These are phyloP conservation scores for Pseudeuparius sepicola DNA, from an alignment of 2,888 invertebrate species.

Conservation along the genomic window DNA sequence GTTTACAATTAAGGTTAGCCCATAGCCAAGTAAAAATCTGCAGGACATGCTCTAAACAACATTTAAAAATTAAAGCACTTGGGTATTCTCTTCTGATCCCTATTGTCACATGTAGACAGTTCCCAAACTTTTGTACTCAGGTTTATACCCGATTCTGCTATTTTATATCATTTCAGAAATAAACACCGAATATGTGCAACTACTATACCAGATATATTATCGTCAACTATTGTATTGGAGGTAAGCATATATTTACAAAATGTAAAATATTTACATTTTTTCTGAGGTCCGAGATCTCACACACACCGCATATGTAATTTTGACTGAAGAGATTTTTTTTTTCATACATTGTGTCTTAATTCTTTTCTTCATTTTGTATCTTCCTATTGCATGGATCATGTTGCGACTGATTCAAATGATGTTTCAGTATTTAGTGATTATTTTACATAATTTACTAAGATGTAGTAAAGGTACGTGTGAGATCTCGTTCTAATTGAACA, in stretches of 20 bases:
- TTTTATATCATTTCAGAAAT: conserved; percentile 33
- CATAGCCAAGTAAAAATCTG: conserved; percentile 40
- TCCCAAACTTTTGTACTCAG: conserved; percentile 38
- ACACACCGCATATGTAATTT: too few species aligned
- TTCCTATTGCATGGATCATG: too few species aligned
- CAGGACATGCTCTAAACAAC: conserved; percentile 37
- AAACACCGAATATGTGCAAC: conserved; percentile 37
- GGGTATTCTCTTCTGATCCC: conserved; percentile 39
- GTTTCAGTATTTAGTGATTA: too few species aligned
- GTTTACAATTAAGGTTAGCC: conserved; percentile 20
- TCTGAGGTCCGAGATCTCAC: conserved; percentile 4
- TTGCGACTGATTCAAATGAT: too few species aligned
- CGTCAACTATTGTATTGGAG: conserved; percentile 38
- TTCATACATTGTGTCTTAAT: too few species aligned
- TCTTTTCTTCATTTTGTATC: too few species aligned
- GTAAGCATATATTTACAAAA: conserved; percentile 35
- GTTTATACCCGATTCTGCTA: conserved; percentile 33
- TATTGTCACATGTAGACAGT: conserved; percentile 34
- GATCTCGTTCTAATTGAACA: conserved; percentile 17
- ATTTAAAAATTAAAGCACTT: conserved; percentile 38
- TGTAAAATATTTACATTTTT: conserved; percentile 18
- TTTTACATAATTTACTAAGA: too few species aligned
- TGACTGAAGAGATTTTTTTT: too few species aligned
- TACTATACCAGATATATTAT: conserved; percentile 28
- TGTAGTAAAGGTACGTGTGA: too few species aligned